Percentiles rank a stretch among this genome's conserved stretches.
Evolutionary conservation across 2,797 vertebrate genomes (phyloP).

Genomic region (Phrynocephalus vlangalii): DNA sequence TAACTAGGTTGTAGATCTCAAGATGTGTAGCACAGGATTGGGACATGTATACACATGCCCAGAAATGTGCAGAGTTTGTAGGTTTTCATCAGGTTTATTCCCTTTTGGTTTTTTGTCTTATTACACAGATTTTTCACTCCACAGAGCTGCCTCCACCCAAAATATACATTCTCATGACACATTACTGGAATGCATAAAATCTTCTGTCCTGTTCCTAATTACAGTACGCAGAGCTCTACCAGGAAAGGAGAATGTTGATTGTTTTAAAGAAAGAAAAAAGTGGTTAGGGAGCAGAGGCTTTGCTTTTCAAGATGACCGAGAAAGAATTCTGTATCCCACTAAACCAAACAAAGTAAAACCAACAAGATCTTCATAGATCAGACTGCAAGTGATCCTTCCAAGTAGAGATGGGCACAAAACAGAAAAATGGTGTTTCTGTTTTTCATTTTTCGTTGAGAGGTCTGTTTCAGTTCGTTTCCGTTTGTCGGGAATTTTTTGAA

Average conservation of each 20-base stretch:
- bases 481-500: too few relatives aligned
- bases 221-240: constrained; percentile 16
- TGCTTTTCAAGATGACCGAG: not conserved
- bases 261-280: constrained; percentile 11
- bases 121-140: constrained; percentile 32
- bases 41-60: not conserved
- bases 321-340: not conserved
- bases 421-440: too few relatives aligned
- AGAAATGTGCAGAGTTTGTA: constrained; percentile 15
- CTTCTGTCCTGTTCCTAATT: constrained; percentile 41
- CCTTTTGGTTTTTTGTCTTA: constrained; percentile 16
- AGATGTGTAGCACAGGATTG: not conserved
- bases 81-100: constrained; percentile 23
- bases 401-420: not conserved
- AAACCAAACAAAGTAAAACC: not conserved
- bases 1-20: not conserved
- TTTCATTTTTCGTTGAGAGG: too few relatives aligned
- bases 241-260: not conserved
- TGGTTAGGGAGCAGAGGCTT: constrained; percentile 28
- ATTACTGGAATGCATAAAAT: constrained; percentile 45
- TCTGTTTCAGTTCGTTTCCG: too few relatives aligned
- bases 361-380: not conserved
- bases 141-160: constrained; percentile 48
- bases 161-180: constrained; percentile 43
- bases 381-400: not conserved